Base-by-base conservation (phyloP, 2,888 invertebrate genomes). In the Osmoderma eremita region DNA sequence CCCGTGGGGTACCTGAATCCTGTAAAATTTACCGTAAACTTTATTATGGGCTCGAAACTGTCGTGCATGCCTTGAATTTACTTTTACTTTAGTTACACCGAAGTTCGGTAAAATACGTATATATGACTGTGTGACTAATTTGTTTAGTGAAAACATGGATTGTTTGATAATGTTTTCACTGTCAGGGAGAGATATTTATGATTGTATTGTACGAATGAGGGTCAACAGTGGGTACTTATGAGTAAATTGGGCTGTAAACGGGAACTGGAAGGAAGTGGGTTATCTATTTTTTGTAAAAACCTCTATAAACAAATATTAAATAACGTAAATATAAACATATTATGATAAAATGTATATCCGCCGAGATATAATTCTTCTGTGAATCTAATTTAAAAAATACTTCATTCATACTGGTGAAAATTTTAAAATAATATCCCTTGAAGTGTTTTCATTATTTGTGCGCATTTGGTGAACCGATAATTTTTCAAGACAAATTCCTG, bases 11-110 rank as follows among this genome's bases (percentile, higher is more conserved):
- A 65, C 65, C 65, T 65, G 65, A 36, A 65, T 38, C 30, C 50
- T 65, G 56, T 56, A 65, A 65, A 65, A 65, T 65, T 48, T 49
- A 65, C 65, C 65, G 65, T 65, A 65, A 65, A 65, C 18, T 50
- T 50, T 51, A 51, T 63, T 51, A 63, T 58, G 30, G 41, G 15
- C 30, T 22, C 39, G 58, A 45, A 45, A 30, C 24, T 22, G 45
- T 24, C 45, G 24, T 20, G 8, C 45, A 30, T 18, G 24, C 22
- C 13, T n/a, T 18, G 30, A 30, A 30, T 58, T 45, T 45, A 58
- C 22, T 45, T 58, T 45, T 42, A 45, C 58, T 45, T 58, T 56
- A 53, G 18, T 18, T 30, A 58, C 42, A 58, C 45, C 20, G n/a
- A 58, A 45, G 15, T 30, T 58, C 17, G 58, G 30, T 30, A 45